These are phyloP conservation scores for Sebastes hopkinsi DNA, from an alignment of 2,797 vertebrate genomes.

Conservation along the genomic window DNA sequence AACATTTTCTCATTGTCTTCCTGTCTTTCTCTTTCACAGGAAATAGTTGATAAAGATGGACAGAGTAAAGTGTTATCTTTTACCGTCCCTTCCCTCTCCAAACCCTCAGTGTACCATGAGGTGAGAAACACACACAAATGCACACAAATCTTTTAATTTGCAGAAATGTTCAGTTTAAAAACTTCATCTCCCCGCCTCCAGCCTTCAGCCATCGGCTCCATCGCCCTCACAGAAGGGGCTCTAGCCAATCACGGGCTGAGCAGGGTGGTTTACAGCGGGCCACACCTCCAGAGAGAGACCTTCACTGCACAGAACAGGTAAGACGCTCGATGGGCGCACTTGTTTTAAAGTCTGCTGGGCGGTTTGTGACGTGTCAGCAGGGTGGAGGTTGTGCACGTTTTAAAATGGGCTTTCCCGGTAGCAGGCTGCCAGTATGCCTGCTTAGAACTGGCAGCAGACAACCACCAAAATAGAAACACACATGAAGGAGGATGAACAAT, in stretches of 20 bases:
- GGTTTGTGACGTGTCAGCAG: background rate
- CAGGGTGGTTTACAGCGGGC: constrained; percentile 95
- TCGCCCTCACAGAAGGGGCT: constrained; percentile 96
- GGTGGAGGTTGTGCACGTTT: background rate
- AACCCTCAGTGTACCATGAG: constrained; percentile 97
- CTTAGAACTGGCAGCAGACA: background rate
- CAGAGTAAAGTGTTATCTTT: constrained; percentile 95
- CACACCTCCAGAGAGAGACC: constrained; percentile 95
- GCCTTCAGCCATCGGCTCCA: constrained; percentile 96
- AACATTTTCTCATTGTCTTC: constrained; percentile 31
- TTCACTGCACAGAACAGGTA: constrained; percentile 98
- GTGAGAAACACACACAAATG: constrained; percentile 75
- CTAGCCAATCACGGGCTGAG: constrained; percentile 94
- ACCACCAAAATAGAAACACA: background rate
- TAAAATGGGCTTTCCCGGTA: constrained; percentile 9
- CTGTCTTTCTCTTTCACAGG: constrained; percentile 79
- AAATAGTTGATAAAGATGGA: constrained; percentile 97
- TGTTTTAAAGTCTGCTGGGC: background rate
- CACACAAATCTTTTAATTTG: background rate
- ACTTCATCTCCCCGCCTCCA: constrained; percentile 50
- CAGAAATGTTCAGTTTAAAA: background rate
- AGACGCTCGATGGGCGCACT: background rate
- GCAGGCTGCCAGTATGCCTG: background rate
- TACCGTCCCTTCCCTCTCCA: constrained; percentile 96
- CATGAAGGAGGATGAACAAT: background rate